Evolutionary conservation across 2,888 invertebrate genomes (phyloP).

Genomic region (Cecidostiba fungosa): DNA sequence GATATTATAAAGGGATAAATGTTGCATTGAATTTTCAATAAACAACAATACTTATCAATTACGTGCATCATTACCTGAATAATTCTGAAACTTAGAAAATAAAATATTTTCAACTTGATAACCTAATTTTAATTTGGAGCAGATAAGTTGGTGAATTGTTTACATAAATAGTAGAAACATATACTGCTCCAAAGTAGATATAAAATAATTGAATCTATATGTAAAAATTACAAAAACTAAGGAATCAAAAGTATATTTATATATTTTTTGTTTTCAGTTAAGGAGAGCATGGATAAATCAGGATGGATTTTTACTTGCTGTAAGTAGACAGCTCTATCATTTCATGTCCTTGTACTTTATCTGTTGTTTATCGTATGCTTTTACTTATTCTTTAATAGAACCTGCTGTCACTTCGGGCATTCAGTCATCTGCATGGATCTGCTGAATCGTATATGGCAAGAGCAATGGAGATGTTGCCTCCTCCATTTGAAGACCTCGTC

Average conservation of each 20-base stretch:
- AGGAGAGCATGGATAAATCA: constrained; percentile 75
- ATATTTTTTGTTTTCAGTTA: background rate
- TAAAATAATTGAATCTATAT: background rate
- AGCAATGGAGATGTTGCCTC: constrained; percentile 73
- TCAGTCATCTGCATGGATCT: constrained; percentile 68
- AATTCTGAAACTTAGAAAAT: background rate
- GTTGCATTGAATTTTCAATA: background rate
- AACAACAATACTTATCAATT: background rate
- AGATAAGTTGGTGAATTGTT: background rate
- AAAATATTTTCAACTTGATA: background rate
- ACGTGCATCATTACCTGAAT: background rate
- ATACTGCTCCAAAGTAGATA: background rate
- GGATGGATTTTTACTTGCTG: constrained; percentile 76
- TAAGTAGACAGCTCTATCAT: constrained; percentile 66
- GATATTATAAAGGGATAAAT: background rate
- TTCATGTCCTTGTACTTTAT: background rate
- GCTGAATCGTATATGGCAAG: constrained; percentile 73
- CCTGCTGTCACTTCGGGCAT: constrained; percentile 73
- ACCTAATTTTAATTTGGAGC: background rate
- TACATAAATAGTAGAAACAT: background rate
- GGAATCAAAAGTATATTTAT: background rate
- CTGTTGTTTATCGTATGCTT: background rate
- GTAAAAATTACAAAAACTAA: background rate
- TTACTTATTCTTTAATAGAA: constrained; percentile 67
- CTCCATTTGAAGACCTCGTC: constrained; percentile 75